Evolutionary conservation across 1,140 invertebrate genomes (phyloP), one percentile per base, ranked within the genome.

Genomic region (Hycleus phaleratus): DNA sequence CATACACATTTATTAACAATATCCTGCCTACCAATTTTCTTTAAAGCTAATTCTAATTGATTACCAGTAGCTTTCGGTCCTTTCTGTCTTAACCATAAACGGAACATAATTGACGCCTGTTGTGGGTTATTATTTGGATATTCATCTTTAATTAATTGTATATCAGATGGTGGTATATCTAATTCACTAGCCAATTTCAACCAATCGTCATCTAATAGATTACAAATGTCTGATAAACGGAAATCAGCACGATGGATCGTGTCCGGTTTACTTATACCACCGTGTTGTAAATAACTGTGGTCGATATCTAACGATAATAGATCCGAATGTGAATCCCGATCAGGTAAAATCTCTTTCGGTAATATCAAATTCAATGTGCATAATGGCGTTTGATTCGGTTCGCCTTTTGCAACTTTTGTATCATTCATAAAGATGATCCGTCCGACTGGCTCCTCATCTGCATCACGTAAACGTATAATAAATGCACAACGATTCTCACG

Each of bases 371-470:
- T 94, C 38, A 97, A 76, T 48, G 92, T 95, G 74, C 94, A 96
- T 47, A 95, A 86, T 3, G 94, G 93, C 5, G 82, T 86, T 71
- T 93, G 91, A 12, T 87, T 82, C 38, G 88, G 84, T 67, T 93
- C 89, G 39, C 91, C 88, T 64, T 91, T 82, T 4, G 82, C 79
- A 55, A 88, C 86, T 77, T 92, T 94, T 1, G 92, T 89, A 73
- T 97, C 93, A 65, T 86, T 87, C 93, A 97, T 96, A 72, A 98
- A 96, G 64, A 95, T 90, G 52, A 98, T 85, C 49, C 93, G 79
- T 8, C 93, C 94, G 9, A 87, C 79, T 1, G 90, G 81, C 58
- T 89, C 88, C 63, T 90, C 86, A 68, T 90, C 85, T 9, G 84
- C 82, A 74, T 95, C 92, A 67, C 91, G 87, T 45, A 95, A 83